A percentile compares a stretch with the other conserved stretches of the same genome.
phyloP scores from a whole-genome alignment of 2,797 vertebrate species.

The Hypotaenidia philippensis region DNA sequence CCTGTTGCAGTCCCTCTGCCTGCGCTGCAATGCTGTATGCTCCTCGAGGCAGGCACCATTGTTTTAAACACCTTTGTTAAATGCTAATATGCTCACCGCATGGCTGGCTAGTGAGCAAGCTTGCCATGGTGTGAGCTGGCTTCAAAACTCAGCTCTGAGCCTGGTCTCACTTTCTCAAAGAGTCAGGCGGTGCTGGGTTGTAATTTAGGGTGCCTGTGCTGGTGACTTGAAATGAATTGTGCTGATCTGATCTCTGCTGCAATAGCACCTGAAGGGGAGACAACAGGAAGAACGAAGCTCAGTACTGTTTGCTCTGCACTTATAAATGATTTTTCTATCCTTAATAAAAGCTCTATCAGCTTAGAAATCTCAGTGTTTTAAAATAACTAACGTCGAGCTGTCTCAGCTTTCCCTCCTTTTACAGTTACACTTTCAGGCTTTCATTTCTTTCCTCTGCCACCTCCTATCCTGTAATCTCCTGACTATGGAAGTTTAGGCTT shows the following conservation, averaged over 20 bases:
- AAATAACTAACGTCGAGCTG: background rate
- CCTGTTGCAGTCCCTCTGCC: constrained; percentile 37
- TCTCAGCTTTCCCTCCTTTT: background rate
- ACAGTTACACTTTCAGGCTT: background rate
- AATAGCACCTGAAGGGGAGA: constrained; percentile 7
- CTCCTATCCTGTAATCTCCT: background rate
- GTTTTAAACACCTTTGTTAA: constrained; percentile 25
- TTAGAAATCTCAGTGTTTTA: background rate
- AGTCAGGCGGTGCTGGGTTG: background rate
- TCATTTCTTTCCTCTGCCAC: background rate
- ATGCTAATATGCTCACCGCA: background rate
- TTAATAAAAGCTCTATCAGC: background rate
- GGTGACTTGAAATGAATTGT: background rate
- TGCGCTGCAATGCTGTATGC: background rate
- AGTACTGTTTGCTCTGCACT: background rate
- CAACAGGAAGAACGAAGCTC: background rate
- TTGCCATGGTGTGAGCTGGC: background rate
- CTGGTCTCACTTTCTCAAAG: constrained; percentile 8
- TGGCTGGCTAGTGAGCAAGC: background rate
- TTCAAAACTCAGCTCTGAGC: background rate
- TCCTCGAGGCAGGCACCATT: background rate
- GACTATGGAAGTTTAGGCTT: background rate
- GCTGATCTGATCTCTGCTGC: constrained; percentile 39
- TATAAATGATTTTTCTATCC: background rate
- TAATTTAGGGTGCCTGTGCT: background rate